These are phyloP conservation scores for Anabas testudineus DNA, from an alignment of 2,797 vertebrate species.

Conservation along the genomic window DNA sequence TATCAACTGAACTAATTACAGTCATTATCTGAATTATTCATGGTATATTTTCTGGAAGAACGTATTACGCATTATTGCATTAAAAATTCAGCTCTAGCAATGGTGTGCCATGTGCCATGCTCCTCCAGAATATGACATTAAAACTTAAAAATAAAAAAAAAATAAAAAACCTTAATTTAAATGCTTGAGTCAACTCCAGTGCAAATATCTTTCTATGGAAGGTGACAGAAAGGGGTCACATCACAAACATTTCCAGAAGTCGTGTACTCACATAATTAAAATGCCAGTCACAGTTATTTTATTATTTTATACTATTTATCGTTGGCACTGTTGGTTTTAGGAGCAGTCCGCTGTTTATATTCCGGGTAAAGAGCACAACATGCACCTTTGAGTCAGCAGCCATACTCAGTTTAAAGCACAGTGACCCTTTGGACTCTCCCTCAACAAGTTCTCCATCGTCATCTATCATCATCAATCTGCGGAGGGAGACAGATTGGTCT, in stretches of 20 bases:
- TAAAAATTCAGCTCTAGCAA: slow-evolving; percentile 23
- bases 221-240: slow-evolving; percentile 56
- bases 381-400: not conserved
- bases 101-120: slow-evolving; percentile 19
- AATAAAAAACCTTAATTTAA: slow-evolving; percentile 46
- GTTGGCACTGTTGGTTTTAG: not conserved
- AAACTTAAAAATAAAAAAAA: slow-evolving; percentile 40
- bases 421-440: slow-evolving; percentile 20
- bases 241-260: slow-evolving; percentile 47
- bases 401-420: not conserved
- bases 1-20: slow-evolving; percentile 36
- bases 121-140: slow-evolving; percentile 18
- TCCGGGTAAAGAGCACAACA: not conserved
- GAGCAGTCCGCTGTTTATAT: not conserved
- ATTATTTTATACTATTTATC: slow-evolving; percentile 22
- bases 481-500: slow-evolving; percentile 10
- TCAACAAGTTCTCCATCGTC: slow-evolving; percentile 14
- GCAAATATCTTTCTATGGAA: slow-evolving; percentile 25
- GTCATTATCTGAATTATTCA: slow-evolving; percentile 43
- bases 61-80: slow-evolving; percentile 32
- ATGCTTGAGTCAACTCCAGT: slow-evolving; percentile 34
- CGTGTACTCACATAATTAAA: slow-evolving; percentile 24
- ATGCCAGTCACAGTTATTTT: slow-evolving; percentile 27
- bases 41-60: slow-evolving; percentile 33
- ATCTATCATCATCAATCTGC: slow-evolving; percentile 3